A percentile compares a stretch with the other conserved stretches of the same genome.
Evolutionary conservation across 2,888 invertebrate species (phyloP).

Genomic region (Thysanoteuthis rhombus): DNA sequence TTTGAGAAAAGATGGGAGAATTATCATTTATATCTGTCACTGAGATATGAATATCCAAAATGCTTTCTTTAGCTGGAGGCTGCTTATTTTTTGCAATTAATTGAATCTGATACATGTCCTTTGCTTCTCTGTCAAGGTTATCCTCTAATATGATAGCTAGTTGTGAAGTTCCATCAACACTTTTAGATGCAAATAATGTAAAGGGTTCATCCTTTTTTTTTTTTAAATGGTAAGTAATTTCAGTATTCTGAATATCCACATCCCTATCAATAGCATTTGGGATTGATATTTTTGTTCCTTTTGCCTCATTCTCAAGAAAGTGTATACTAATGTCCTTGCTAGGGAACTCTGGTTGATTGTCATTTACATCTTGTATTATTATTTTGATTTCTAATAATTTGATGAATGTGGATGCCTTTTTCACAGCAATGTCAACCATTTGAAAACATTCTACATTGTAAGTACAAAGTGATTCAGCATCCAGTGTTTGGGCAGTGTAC

Average conservation of each 20-base stretch:
- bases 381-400: neutral
- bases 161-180: neutral
- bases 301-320: neutral
- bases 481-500: neutral
- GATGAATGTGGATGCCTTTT: neutral
- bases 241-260: neutral
- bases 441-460: conserved; percentile 12
- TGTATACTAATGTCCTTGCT: conserved; percentile 19
- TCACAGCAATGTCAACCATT: neutral
- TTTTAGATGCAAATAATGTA: neutral
- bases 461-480: neutral
- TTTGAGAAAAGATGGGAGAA: neutral
- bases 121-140: neutral
- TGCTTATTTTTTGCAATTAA: neutral
- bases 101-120: neutral
- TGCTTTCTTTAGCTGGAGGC: neutral
- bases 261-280: neutral
- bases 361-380: neutral
- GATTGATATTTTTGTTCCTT: neutral
- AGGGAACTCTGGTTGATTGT: neutral
- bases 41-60: neutral
- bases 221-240: neutral
- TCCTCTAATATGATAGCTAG: neutral
- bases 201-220: neutral
- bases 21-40: neutral